A percentile compares a stretch with the other conserved stretches of the same genome.
phyloP scores from a whole-genome alignment of 2,113 vertebrate species.

The Misgurnus mizolepis region DNA sequence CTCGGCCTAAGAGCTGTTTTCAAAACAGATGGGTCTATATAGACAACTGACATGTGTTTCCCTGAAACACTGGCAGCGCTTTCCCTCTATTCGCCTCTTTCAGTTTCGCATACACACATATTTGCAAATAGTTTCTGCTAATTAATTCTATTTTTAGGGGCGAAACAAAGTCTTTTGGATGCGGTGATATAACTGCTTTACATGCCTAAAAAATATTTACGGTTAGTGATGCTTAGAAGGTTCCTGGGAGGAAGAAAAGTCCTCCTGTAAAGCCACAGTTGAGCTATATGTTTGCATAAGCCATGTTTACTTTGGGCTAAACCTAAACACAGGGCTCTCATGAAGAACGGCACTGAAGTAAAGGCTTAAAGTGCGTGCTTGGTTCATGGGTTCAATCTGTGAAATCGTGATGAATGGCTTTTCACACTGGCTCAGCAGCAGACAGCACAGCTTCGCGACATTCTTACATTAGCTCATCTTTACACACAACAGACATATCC shows the following conservation, averaged over 20 bases:
- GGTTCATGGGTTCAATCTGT: constrained; percentile 57
- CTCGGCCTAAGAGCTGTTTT: constrained; percentile 8
- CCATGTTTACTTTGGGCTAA: constrained; percentile 34
- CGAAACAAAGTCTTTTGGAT: constrained; percentile 14
- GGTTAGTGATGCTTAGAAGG: background rate
- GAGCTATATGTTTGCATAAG: constrained; percentile 15
- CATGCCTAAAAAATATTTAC: background rate
- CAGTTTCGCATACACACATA: background rate
- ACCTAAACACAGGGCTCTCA: constrained; percentile 32
- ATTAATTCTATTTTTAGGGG: constrained; percentile 6
- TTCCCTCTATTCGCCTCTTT: background rate
- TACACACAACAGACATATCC: constrained; percentile 34
- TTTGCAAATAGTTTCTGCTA: background rate
- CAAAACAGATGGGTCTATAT: constrained; percentile 35
- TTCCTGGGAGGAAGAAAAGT: background rate
- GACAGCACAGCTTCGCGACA: constrained; percentile 63
- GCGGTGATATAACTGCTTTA: background rate
- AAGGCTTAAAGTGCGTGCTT: constrained; percentile 47
- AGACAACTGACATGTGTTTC: constrained; percentile 17
- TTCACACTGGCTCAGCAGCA: constrained; percentile 65
- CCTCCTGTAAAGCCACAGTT: background rate
- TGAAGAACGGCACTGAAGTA: constrained; percentile 22
- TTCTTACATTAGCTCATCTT: constrained; percentile 55
- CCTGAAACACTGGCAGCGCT: constrained; percentile 1
- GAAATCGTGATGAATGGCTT: constrained; percentile 68